These are phyloP conservation scores for Phengaris alcon DNA, from an alignment of 2,888 invertebrate genomes.

Conservation along the genomic window DNA sequence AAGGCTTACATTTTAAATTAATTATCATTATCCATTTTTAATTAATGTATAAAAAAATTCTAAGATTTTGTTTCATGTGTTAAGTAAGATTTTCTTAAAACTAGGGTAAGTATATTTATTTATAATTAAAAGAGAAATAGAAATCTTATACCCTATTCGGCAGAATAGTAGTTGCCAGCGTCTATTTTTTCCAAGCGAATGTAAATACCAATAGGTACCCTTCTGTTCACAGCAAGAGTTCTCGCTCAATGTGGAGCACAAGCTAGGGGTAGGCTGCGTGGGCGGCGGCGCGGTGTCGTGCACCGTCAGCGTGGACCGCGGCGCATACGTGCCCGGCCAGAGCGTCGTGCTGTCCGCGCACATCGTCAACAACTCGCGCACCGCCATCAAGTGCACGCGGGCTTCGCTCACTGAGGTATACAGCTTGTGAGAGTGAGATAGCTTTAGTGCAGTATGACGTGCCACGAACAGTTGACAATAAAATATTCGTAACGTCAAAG, in stretches of 20 bases:
- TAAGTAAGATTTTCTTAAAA: too few relatives aligned
- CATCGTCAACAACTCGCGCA: conserved; percentile 90
- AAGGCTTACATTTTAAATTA: too few relatives aligned
- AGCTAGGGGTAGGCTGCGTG: conserved; percentile 92
- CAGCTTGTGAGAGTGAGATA: background rate
- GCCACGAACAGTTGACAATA: too few relatives aligned
- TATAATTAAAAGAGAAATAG: too few relatives aligned
- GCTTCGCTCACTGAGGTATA: conserved; percentile 83
- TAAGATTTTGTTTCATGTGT: too few relatives aligned
- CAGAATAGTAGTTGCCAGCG: too few relatives aligned
- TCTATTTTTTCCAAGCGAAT: too few relatives aligned
- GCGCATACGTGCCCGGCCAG: conserved; percentile 97
- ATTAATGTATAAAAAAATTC: too few relatives aligned
- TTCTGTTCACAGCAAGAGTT: conserved; percentile 81
- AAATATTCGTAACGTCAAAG: too few relatives aligned
- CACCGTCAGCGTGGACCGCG: conserved; percentile 91
- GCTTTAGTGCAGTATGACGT: background rate
- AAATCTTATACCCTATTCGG: too few relatives aligned
- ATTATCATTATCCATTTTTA: too few relatives aligned
- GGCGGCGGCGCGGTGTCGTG: conserved; percentile 93
- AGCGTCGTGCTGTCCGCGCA: conserved; percentile 92
- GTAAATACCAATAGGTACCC: background rate
- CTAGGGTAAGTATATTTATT: too few relatives aligned
- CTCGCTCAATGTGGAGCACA: conserved; percentile 94
- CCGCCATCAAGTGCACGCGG: conserved; percentile 90